A percentile compares a stretch with the other conserved stretches of the same genome.
These are phyloP conservation scores for Psettodes erumei DNA, from an alignment of 2,113 vertebrate genomes.

Conservation along the genomic window DNA sequence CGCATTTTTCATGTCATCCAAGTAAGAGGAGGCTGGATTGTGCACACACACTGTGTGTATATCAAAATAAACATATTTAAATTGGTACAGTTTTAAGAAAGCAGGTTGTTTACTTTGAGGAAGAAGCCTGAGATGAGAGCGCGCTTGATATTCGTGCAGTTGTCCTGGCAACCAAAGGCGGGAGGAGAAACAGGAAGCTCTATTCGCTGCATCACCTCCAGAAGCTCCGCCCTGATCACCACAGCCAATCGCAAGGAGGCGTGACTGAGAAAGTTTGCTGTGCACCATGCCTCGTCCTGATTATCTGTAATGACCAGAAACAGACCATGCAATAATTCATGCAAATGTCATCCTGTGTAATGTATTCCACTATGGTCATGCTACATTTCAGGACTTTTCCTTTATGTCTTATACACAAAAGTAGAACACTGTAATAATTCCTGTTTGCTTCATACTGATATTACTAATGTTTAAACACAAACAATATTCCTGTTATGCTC, in stretches of 20 bases:
- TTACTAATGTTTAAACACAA: background rate
- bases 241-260: slow-evolving; percentile 86
- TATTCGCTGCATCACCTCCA: slow-evolving; percentile 93
- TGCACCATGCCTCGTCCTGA: slow-evolving; percentile 90
- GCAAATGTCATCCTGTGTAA: background rate
- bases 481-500: background rate
- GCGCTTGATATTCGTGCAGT: slow-evolving; percentile 90
- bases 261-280: slow-evolving; percentile 84
- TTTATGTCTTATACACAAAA: background rate
- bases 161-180: slow-evolving; percentile 90
- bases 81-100: background rate
- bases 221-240: slow-evolving; percentile 88
- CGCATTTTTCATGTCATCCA: background rate
- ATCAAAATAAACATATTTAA: background rate
- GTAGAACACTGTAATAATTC: background rate
- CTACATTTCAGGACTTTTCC: background rate
- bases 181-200: slow-evolving; percentile 93
- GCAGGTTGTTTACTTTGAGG: slow-evolving; percentile 93
- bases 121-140: slow-evolving; percentile 96
- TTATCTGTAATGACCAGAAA: slow-evolving; percentile 78
- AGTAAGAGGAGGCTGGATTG: no score
- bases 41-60: background rate
- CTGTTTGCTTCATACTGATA: background rate
- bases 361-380: background rate
- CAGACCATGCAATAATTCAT: background rate